These are phyloP conservation scores for Lophochroa leadbeateri DNA, from an alignment of 2,113 vertebrate genomes.

Conservation along the genomic window DNA sequence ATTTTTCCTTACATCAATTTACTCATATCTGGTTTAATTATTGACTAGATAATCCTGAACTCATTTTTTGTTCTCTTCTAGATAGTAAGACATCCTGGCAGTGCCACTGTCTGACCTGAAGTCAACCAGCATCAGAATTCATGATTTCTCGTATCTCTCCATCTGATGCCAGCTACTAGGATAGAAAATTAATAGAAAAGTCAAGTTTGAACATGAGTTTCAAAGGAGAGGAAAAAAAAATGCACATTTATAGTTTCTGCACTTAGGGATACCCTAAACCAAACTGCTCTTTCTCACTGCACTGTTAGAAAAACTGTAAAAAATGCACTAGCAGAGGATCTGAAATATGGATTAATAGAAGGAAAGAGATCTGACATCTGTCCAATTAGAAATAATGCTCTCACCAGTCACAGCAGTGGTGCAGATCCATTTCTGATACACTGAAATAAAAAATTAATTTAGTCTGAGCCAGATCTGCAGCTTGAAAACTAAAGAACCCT, in stretches of 20 bases:
- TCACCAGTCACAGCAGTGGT: not conserved
- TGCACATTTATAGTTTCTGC: not conserved
- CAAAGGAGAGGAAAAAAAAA: not conserved
- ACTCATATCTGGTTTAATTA: not conserved
- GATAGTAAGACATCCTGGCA: not conserved
- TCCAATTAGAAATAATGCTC: not conserved
- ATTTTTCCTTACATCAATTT: not conserved
- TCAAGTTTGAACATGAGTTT: not conserved
- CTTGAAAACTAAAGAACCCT: not conserved
- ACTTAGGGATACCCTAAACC: not conserved
- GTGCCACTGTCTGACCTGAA: not conserved
- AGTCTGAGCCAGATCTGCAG: not conserved
- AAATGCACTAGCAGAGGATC: not conserved
- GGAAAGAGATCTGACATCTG: not conserved
- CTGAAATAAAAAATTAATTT: not conserved
- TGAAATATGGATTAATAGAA: not conserved
- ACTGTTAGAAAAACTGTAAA: not conserved
- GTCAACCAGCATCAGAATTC: not conserved
- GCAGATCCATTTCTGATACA: not conserved
- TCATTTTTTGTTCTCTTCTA: not conserved
- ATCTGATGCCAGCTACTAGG: not conserved
- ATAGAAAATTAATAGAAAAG: not conserved
- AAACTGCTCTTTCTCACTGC: not conserved
- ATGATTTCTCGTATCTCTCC: not conserved
- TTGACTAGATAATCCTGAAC: not conserved